Evolutionary conservation across 2,888 invertebrate species (phyloP), one percentile per base, ranked within the genome.

Genomic region (Cantharis rufa): DNA sequence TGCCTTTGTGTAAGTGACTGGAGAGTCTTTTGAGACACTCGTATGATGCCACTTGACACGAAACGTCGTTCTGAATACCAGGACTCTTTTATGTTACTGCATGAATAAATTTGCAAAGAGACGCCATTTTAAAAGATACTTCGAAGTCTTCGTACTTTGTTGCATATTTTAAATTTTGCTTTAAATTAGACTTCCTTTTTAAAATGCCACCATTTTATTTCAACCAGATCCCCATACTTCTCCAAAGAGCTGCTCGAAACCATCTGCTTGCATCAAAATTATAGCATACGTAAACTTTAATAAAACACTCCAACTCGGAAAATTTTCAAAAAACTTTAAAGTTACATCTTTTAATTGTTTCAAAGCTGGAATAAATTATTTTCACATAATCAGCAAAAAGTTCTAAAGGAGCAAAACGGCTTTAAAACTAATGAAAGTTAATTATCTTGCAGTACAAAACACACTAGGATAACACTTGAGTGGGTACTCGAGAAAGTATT

Each of bases 41-140:
- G 63, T 72, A 72, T 70, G 69, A 74, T 16, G 74, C 72, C 48
- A 69, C 76, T 76, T 76, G 76, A 76, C 76, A 76, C 63, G 69
- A 21, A 66, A 66, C 18, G 64, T 66, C 64, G n/a, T 21, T 21
- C n/a, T 66, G 24, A 66, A 66, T 48, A 13, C 64, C 13, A 66
- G 21, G n/a, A 66, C 64, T 16, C 64, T 24, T 66, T 66, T 66
- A 21, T 66, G 64, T 48, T 48, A 48, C 48, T 48, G 7, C 13
- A 48, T 48, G 48, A 48, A 48, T 48, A 48, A 48, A 48, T 48
- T 48, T 48, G 13, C 48, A n/a, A 48, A 48, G n/a, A n/a, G 48
- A n/a, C 48, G 48, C 48, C 48, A 48, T 48, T 48, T 48, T 48
- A 48, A 48, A n/a, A 48, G n/a, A 48, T n/a, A n/a, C n/a, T n/a